A percentile compares a stretch with the other conserved stretches of the same genome.
These are phyloP conservation scores for Polyommatus iphigenia DNA, from an alignment of 2,888 invertebrate species.

Conservation along the genomic window DNA sequence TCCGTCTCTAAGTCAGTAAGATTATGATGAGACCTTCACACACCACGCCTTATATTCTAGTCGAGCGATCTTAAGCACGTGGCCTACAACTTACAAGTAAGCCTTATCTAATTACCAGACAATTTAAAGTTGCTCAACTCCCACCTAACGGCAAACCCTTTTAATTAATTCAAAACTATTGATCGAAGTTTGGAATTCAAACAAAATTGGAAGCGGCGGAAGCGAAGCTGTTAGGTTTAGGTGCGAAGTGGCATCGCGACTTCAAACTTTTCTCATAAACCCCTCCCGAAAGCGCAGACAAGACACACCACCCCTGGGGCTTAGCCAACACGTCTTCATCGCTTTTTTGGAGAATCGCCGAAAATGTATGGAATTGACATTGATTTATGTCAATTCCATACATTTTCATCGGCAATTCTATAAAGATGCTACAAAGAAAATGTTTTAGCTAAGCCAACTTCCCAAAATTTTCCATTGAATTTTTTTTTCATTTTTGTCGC, in stretches of 20 bases:
- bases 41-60: too few relatives aligned
- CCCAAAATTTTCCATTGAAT: too few relatives aligned
- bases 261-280: slow-evolving; percentile 42
- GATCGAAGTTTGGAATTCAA: slow-evolving; percentile 26
- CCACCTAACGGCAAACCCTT: neutral
- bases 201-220: slow-evolving; percentile 32
- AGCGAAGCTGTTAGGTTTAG: slow-evolving; percentile 37
- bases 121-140: neutral
- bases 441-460: too few relatives aligned
- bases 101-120: neutral
- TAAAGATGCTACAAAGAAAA: too few relatives aligned
- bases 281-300: slow-evolving; percentile 28
- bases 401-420: too few relatives aligned
- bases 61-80: too few relatives aligned
- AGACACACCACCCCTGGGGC: neutral
- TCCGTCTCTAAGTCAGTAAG: too few relatives aligned
- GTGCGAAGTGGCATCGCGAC: slow-evolving; percentile 40
- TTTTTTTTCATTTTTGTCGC: too few relatives aligned
- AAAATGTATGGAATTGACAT: neutral
- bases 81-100: neutral
- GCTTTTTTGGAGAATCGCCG: neutral
- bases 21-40: too few relatives aligned
- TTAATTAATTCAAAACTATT: slow-evolving; percentile 25
- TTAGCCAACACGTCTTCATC: neutral
- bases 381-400: too few relatives aligned